Percentiles rank a stretch among this genome's conserved stretches.
phyloP scores from a whole-genome alignment of 2,113 vertebrate species.

The Ranitomeya variabilis region DNA sequence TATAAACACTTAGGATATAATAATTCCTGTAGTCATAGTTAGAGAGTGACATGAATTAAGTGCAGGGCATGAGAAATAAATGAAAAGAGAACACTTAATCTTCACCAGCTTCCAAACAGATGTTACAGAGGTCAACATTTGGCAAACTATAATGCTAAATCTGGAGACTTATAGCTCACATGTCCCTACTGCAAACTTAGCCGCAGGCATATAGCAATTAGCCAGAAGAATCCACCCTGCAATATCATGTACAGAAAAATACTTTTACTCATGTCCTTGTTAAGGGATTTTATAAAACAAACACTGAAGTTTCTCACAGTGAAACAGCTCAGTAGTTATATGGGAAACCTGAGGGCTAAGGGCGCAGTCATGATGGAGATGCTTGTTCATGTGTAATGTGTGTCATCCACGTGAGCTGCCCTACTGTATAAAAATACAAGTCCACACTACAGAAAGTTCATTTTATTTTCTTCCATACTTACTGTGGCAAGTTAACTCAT shows the following conservation, averaged over 20 bases:
- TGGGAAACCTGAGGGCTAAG: neutral
- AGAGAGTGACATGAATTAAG: constrained; percentile 13
- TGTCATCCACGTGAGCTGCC: neutral
- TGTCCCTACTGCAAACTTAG: neutral
- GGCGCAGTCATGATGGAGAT: neutral
- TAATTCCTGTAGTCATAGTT: neutral
- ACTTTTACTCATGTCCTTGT: constrained; percentile 1
- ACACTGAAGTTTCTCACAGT: neutral
- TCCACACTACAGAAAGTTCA: neutral
- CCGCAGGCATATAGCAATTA: constrained; percentile 35
- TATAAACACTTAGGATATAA: neutral
- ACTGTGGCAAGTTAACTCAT: too few relatives aligned
- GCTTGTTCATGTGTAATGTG: neutral
- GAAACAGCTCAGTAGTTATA: neutral
- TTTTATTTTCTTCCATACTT: neutral
- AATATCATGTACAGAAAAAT: constrained; percentile 18
- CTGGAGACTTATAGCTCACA: neutral
- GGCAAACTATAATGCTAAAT: constrained; percentile 8
- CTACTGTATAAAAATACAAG: neutral
- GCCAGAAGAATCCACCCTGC: neutral
- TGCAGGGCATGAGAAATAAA: constrained; percentile 15
- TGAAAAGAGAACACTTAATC: constrained; percentile 35
- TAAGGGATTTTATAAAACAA: constrained; percentile 31
- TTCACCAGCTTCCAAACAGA: constrained; percentile 11
- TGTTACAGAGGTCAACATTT: constrained; percentile 7